Conservation (phyloP, 1,140 invertebrate species). For the Lethrus apterus region DNA sequence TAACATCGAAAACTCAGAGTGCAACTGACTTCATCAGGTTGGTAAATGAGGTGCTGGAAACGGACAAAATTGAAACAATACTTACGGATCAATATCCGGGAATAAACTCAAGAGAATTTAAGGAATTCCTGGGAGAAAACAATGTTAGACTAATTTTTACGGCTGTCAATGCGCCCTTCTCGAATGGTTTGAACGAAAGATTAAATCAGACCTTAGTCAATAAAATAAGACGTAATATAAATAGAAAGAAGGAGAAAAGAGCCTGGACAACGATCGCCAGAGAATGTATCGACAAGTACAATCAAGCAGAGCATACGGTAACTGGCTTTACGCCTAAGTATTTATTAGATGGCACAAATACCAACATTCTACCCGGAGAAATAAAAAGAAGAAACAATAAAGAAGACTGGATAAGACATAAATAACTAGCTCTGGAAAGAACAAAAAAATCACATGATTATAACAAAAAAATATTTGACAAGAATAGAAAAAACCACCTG, state of each 20-base stretch:
- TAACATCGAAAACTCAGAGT: constrained; percentile 26
- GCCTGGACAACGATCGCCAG: constrained; percentile 38
- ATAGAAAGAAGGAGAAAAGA: constrained; percentile 20
- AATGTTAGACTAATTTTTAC: constrained; percentile 31
- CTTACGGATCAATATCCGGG: constrained; percentile 29
- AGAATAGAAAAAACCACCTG: constrained; percentile 18
- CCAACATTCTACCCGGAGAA: constrained; percentile 29
- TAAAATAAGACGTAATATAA: constrained; percentile 39
- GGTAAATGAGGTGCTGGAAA: constrained; percentile 22
- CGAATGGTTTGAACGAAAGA: constrained; percentile 34
- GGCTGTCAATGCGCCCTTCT: constrained; percentile 33
- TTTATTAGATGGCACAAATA: constrained; percentile 33
- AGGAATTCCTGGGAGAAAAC: constrained; percentile 25
- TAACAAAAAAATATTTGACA: constrained; percentile 27
- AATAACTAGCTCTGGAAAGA: constrained; percentile 21
- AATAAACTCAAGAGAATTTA: constrained; percentile 28
- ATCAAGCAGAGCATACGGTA: constrained; percentile 35
- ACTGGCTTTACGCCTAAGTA: constrained; percentile 36
- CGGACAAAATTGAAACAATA: constrained; percentile 18
- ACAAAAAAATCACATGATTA: constrained; percentile 26
- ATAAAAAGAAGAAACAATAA: constrained; percentile 22
- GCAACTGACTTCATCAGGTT: constrained; percentile 19
- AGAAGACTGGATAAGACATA: constrained; percentile 20
- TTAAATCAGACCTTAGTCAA: constrained; percentile 34
- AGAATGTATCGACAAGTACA: constrained; percentile 36